Evolutionary conservation across 2,113 vertebrate species (phyloP), one percentile per base, ranked within the genome.

Genomic region (Malurus elegans): DNA sequence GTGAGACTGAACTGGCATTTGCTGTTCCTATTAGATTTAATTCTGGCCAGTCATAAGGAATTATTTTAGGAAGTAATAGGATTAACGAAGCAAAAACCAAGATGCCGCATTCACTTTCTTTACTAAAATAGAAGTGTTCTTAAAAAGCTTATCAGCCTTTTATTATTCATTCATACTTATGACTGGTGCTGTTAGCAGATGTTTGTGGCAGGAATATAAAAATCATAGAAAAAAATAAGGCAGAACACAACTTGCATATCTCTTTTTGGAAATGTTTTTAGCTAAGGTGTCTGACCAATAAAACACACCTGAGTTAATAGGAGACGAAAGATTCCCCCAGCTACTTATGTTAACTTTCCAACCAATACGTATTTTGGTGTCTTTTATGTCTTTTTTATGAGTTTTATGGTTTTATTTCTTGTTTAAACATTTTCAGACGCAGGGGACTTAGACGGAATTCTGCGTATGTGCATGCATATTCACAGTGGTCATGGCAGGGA

Each of bases 11-110:
- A 48, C 21, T 91, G 61, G 28, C 28, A 90, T 91, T 79, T 91
- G 25, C 32, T 61, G 17, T 29, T 82, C 36, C 44, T 75, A 45
- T 79, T 91, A 85, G 44, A 85, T 82, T 78, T 90, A 64, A 72
- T 90, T 79, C 57, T 93, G 70, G 56, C 36, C 40, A 85, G 24
- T 75, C 31, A 78, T 23, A 26, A 82, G 58, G 48, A 94, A 91
- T 70, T 86, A 75, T 72, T 95, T 92, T 60, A 89, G 38, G 48
- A 72, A 90, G 31, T 34, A 91, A 51, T 66, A 75, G 45, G 61
- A 87, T 95, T 96, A 92, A 91, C 58, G 45, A 61, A 85, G 13
- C 31, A 93, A 93, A 94, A 94, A 36, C 56, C 48, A 88, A 87
- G 57, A 44, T 61, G 25, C 28, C 87, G 21, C 10, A 71, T 67